Conservation (phyloP, 2,797 vertebrate genomes). For the Echeneis naucrates region DNA sequence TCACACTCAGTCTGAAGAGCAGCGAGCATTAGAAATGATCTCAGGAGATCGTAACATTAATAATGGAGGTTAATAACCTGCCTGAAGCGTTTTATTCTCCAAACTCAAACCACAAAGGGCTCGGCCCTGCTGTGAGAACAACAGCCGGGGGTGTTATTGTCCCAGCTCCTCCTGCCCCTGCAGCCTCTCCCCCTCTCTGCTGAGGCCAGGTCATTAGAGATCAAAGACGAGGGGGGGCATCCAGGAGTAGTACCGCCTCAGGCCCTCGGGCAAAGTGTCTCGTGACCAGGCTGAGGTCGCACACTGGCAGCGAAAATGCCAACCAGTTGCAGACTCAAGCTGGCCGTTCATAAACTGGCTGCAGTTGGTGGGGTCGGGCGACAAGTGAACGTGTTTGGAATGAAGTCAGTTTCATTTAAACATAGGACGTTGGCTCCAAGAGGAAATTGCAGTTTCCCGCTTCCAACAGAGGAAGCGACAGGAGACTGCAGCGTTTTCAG, state of each 20-base stretch:
- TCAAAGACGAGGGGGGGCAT: slow-evolving; percentile 69
- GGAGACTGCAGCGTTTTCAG: slow-evolving; percentile 1
- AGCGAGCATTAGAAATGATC: not conserved
- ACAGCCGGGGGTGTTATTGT: slow-evolving; percentile 38
- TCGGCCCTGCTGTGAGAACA: slow-evolving; percentile 29
- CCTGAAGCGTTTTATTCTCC: not conserved
- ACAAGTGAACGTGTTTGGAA: not conserved
- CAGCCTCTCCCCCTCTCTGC: slow-evolving; percentile 36
- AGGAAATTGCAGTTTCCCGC: not conserved
- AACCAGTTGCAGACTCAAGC: not conserved
- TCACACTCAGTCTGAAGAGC: not conserved
- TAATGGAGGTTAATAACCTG: not conserved
- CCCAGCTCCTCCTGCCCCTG: slow-evolving; percentile 43
- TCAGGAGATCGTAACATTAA: not conserved
- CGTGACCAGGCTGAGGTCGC: slow-evolving; percentile 23
- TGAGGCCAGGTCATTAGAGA: slow-evolving; percentile 73
- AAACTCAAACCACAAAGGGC: slow-evolving; percentile 6
- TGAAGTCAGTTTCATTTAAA: not conserved
- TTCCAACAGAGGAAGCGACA: not conserved
- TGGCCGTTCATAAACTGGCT: not conserved
- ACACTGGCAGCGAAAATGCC: slow-evolving; percentile 7
- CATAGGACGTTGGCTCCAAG: not conserved
- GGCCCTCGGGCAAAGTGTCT: slow-evolving; percentile 35
- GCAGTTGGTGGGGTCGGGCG: not conserved
- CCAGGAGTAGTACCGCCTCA: slow-evolving; percentile 55